Conservation (phyloP, 2,888 invertebrate genomes). For the Tipula unca region DNA sequence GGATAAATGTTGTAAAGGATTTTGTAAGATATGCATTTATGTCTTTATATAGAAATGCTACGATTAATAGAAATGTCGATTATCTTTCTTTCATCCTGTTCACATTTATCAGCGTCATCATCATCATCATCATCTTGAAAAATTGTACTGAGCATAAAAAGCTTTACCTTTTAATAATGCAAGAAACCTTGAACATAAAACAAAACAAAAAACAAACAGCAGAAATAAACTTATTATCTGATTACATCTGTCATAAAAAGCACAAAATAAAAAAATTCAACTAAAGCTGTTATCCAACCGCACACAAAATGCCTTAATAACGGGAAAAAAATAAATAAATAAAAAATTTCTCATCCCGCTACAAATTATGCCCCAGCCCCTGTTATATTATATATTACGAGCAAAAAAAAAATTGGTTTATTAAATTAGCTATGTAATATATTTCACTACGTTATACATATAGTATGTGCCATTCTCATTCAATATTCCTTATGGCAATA, state of each 20-base stretch:
- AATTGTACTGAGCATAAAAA: neutral
- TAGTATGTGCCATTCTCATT: neutral
- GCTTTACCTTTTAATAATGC: neutral
- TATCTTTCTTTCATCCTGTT: neutral
- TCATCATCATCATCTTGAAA: neutral
- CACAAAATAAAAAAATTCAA: neutral
- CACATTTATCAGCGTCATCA: neutral
- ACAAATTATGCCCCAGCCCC: neutral
- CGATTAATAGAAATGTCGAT: neutral
- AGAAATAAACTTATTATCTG: neutral
- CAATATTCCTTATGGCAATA: neutral
- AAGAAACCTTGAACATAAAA: neutral
- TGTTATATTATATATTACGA: neutral
- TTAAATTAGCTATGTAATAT: neutral
- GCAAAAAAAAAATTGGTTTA: neutral
- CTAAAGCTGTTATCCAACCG: neutral
- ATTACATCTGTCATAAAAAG: slow-evolving; percentile 8
- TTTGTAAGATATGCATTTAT: neutral
- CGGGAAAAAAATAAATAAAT: neutral
- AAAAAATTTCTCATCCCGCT: neutral
- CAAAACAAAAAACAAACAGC: neutral
- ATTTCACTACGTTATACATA: neutral
- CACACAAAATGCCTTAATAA: neutral
- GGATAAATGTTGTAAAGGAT: neutral
- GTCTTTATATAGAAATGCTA: neutral